These are phyloP conservation scores for Hermaeophaga mercurialis DNA, from an alignment of 2,888 invertebrate species.

Conservation along the genomic window DNA sequence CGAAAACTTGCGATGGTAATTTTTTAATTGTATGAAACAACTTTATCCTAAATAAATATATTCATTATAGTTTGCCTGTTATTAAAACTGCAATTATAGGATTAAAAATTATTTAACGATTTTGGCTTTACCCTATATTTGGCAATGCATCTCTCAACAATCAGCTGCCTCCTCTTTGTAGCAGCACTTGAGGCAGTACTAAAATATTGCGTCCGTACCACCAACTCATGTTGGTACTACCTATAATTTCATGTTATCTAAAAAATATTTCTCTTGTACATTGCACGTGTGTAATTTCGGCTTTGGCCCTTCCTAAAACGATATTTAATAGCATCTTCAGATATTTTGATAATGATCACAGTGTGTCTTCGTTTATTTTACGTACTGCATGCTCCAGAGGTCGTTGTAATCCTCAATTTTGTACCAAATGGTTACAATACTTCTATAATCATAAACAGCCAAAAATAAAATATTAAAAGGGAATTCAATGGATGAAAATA, in stretches of 20 bases:
- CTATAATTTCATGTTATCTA: conserved; percentile 36
- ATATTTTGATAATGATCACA: conserved; percentile 25
- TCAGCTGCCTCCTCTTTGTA: conserved; percentile 19
- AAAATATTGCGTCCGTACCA: conserved; percentile 25
- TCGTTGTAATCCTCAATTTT: no score
- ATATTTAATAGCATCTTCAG: conserved; percentile 29
- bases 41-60: no score
- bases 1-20: no score
- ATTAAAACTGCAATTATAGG: no score
- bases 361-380: conserved; percentile 3
- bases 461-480: no score
- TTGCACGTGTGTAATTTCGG: conserved; percentile 33
- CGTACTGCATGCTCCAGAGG: neutral
- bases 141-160: conserved; percentile 11
- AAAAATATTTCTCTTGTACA: conserved; percentile 32
- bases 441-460: no score
- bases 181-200: conserved; percentile 22
- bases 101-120: no score
- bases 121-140: conserved; percentile 12
- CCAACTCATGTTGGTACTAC: conserved; percentile 14
- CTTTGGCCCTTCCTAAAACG: conserved; percentile 19
- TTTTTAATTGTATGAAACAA: no score
- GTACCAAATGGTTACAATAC: no score
- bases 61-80: no score
- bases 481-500: no score